Evolutionary conservation across 2,797 vertebrate genomes (phyloP), one percentile per base, ranked within the genome.

Genomic region (Parotocinclus haroldoi): DNA sequence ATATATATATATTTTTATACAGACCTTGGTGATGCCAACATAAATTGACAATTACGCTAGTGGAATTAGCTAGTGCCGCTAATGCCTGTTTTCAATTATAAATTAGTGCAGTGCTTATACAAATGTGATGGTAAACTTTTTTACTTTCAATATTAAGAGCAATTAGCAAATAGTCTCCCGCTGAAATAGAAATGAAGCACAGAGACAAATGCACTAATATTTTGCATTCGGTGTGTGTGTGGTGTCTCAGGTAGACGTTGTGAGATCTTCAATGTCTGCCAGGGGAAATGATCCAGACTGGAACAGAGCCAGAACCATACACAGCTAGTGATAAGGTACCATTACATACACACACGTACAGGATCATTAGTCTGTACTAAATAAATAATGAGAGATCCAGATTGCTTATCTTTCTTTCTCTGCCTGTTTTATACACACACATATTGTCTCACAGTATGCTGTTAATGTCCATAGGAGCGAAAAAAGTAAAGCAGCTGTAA

Each of bases 261-360:
- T 68, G 52, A 61, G 66, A 64, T 73, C 60, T 69, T 75, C 58
- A 51, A 80, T 80, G 78, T 79, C 79, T 79, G 55, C 72, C 79
- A 69, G 87, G 86, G 89, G 90, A 90, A 89, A 92, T 92, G 90
- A 84, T 92, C 87, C 91, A 91, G 83, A 89, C 87, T 89, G 92
- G 91, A 83, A 88, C 86, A 66, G 90, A 92, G 82, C 86, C 88
- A 82, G 82, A 85, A 85, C 87, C 81, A 82, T 81, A 87, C 74
- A 86, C 91, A 89, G 91, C 92, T 65, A 78, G 60, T 79, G 65
- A 63, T 54, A 73, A 76, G 71, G 74, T 67, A 74, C 37, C 9
- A n/a, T 40, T 27, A 40, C 53, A 63, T 40, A 48, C 57, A 60
- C 46, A 59, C 37, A 52, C 45, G 17, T 37, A 16, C 12, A 17